Conservation (phyloP, 2,888 invertebrate genomes). For the Patella caerulea region DNA sequence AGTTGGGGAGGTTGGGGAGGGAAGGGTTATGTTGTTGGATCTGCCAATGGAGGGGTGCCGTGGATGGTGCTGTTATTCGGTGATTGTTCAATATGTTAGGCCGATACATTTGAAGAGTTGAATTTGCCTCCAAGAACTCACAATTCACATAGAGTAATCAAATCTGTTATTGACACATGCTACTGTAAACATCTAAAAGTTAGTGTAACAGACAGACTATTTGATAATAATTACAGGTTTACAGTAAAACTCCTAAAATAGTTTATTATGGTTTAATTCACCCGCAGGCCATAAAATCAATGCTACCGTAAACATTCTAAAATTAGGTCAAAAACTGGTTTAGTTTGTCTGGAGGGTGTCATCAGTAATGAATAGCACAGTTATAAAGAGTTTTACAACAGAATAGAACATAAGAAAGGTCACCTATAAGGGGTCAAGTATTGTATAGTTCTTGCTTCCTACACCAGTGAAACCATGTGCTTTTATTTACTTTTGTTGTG, state of each 20-base stretch:
- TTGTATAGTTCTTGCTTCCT: conserved; percentile 15
- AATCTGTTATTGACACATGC: conserved; percentile 1
- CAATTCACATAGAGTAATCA: background rate
- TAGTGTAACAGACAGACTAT: background rate
- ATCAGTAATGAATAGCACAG: background rate
- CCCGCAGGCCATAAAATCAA: conserved; percentile 1
- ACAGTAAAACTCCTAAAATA: background rate
- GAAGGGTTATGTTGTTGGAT: too few relatives aligned
- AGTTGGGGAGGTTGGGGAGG: too few relatives aligned
- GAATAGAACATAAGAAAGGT: conserved; percentile 10
- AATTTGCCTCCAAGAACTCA: conserved; percentile 3
- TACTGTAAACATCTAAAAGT: conserved; percentile 3
- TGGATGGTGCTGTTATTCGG: too few relatives aligned
- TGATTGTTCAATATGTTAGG: too few relatives aligned
- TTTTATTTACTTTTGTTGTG: conserved; percentile 30
- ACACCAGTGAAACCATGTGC: conserved; percentile 23
- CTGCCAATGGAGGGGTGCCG: too few relatives aligned
- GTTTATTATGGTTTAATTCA: background rate
- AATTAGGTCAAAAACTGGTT: background rate
- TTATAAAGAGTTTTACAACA: conserved; percentile 3
- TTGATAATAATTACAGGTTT: background rate
- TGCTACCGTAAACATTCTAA: conserved; percentile 6
- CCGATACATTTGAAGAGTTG: background rate
- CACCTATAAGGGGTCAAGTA: conserved; percentile 16
- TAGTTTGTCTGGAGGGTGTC: background rate